Base-by-base conservation (phyloP, 2,797 vertebrate species). In the Acrocephalus scirpaceus region DNA sequence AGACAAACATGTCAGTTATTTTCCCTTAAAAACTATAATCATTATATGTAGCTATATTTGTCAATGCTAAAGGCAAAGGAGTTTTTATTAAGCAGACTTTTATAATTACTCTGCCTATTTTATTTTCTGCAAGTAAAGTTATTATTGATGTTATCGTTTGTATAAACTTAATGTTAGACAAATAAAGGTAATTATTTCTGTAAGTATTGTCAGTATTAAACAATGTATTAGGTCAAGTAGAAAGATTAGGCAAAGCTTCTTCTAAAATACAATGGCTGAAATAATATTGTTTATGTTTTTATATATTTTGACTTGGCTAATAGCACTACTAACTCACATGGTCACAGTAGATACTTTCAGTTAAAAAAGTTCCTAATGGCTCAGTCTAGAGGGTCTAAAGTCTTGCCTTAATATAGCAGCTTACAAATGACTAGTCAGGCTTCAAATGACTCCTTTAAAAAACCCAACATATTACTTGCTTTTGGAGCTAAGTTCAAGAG, bases 1-100 rank as follows among this genome's bases (percentile, higher is more conserved):
- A 96, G 81, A 87, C 74, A 96, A 95, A 94, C 65, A 89, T 34
- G 53, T 23, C 18, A 17, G 61, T 81, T 95, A 91, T 91, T 96
- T 89, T 58, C 44, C 34, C 44, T 92, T 86, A 82, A 92, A 92
- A 96, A n/a, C 17, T 93, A 36, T 90, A 89, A 91, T 93, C 65
- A 70, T 71, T 76, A 77, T 86, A 60, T 3, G 7, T 32, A 83
- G n/a, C 13, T 85, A 30, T 56, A 77, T 87, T 85, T 91, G 75
- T 95, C 69, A 91, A n/a, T 91, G 93, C 81, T 97, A 72, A 92
- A 86, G 95, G 92, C 91, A 94, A 93, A 23, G 12, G 64, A 93
- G 21, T 64, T 91, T 95, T 93, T 76, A 71, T 92, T 87, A 94
- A 77, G 20, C 11, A 76, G 58, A 90, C 42, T 85, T 95, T 65